Percentiles rank a stretch among this genome's conserved stretches.
phyloP scores from a whole-genome alignment of 1,140 invertebrate genomes.

The Sarcophaga peregrina region DNA sequence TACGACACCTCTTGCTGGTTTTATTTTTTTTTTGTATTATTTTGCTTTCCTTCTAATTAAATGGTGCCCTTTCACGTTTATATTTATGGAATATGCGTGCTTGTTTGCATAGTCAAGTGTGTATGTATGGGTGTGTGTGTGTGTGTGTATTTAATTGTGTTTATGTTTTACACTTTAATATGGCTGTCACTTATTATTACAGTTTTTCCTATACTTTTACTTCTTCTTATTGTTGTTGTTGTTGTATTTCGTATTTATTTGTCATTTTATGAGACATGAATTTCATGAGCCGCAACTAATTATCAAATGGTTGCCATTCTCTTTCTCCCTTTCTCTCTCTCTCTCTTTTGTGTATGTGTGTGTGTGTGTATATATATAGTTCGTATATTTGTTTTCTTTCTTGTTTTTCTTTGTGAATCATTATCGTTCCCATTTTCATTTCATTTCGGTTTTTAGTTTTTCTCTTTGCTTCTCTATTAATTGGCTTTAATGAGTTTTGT shows the following conservation, averaged over 20 bases:
- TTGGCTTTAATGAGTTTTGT: constrained; percentile 39
- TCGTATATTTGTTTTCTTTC: too few relatives aligned
- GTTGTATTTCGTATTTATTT: constrained; percentile 14
- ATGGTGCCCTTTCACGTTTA: neutral
- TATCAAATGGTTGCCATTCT: constrained; percentile 11
- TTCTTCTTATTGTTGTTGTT: too few relatives aligned
- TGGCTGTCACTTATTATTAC: neutral
- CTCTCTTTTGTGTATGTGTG: too few relatives aligned
- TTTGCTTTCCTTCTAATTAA: neutral
- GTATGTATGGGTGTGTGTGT: neutral
- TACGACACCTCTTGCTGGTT: too few relatives aligned
- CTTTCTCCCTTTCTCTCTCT: too few relatives aligned
- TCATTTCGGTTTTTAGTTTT: constrained; percentile 3
- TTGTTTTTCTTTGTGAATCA: neutral
- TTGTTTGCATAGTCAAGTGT: neutral
- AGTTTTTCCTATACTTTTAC: too few relatives aligned
- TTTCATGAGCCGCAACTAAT: constrained; percentile 41
- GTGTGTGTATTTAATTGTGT: neutral
- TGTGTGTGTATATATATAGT: too few relatives aligned
- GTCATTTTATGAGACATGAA: constrained; percentile 10
- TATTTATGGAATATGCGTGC: neutral
- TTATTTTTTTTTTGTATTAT: neutral
- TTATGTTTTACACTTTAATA: neutral
- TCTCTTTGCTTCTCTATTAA: neutral
- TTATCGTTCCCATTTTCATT: constrained; percentile 27